Conservation (phyloP, 2,888 invertebrate genomes). For the Cataglyphis livida region DNA sequence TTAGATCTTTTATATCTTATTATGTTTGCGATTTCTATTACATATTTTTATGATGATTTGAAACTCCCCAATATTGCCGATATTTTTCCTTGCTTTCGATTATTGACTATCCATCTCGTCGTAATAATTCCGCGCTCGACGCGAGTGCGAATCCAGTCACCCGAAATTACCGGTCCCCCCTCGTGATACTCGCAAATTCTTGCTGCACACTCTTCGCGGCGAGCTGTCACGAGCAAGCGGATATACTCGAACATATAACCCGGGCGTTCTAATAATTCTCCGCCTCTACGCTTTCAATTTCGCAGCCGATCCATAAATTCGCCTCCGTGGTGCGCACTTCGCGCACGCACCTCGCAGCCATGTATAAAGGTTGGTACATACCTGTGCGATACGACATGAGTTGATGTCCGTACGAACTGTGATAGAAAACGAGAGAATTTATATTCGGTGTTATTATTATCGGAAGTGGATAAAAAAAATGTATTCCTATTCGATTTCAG, state of each 20-base stretch:
- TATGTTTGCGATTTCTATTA: background rate
- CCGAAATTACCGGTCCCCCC: slow-evolving; percentile 58
- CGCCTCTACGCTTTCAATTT: slow-evolving; percentile 69
- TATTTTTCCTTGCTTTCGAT: slow-evolving; percentile 4
- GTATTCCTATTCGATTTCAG: background rate
- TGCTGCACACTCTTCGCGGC: slow-evolving; percentile 56
- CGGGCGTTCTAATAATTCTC: slow-evolving; percentile 71
- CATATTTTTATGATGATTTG: background rate
- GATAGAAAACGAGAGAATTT: background rate
- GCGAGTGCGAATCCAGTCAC: slow-evolving; percentile 58
- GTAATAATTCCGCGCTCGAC: slow-evolving; percentile 39
- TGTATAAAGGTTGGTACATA: slow-evolving; percentile 7
- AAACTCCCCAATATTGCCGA: background rate
- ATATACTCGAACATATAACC: slow-evolving; percentile 48
- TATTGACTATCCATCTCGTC: slow-evolving; percentile 36
- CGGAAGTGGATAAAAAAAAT: background rate
- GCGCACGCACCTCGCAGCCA: slow-evolving; percentile 58
- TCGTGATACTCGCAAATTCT: slow-evolving; percentile 70
- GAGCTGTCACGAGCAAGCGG: slow-evolving; percentile 39
- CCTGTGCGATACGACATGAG: background rate
- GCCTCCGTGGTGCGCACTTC: slow-evolving; percentile 62
- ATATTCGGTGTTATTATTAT: background rate
- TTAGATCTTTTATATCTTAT: background rate
- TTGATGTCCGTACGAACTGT: background rate
- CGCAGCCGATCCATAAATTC: slow-evolving; percentile 67